A percentile compares a stretch with the other conserved stretches of the same genome.
Conservation (phyloP, 2,797 vertebrate species). For the Periparus ater region DNA sequence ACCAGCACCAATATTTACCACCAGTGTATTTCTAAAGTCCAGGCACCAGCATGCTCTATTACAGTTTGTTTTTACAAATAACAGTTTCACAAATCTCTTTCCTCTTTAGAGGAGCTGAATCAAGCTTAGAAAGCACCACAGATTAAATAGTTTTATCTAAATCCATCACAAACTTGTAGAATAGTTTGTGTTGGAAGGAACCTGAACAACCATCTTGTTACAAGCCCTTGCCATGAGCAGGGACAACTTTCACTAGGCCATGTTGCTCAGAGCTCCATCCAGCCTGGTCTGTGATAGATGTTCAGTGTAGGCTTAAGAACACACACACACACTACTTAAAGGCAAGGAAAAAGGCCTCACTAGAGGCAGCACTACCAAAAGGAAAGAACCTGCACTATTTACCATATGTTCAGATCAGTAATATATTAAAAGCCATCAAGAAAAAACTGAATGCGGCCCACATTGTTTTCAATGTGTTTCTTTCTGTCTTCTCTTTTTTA, state of each 20-base stretch:
- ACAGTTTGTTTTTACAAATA: neutral
- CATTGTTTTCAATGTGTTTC: neutral
- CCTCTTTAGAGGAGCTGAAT: neutral
- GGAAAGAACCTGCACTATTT: neutral
- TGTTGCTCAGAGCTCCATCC: neutral
- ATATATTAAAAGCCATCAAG: slow-evolving; percentile 37
- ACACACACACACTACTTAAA: neutral
- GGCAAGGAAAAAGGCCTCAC: neutral
- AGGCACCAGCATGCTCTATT: neutral
- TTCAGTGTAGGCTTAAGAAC: neutral
- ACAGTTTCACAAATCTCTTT: neutral
- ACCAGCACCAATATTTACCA: neutral
- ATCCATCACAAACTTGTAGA: neutral
- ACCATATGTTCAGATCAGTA: neutral
- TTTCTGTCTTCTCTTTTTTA: slow-evolving; percentile 3
- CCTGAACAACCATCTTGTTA: rapidly evolving
- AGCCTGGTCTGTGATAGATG: neutral
- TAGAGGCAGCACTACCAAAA: neutral
- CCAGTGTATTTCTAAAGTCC: neutral
- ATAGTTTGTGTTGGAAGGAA: neutral
- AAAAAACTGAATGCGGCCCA: neutral
- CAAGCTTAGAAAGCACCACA: neutral
- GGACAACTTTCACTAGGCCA: neutral
- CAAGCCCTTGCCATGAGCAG: neutral
- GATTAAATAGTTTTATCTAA: neutral